phyloP scores from a whole-genome alignment of 2,113 vertebrate species.

The Progne subis region DNA sequence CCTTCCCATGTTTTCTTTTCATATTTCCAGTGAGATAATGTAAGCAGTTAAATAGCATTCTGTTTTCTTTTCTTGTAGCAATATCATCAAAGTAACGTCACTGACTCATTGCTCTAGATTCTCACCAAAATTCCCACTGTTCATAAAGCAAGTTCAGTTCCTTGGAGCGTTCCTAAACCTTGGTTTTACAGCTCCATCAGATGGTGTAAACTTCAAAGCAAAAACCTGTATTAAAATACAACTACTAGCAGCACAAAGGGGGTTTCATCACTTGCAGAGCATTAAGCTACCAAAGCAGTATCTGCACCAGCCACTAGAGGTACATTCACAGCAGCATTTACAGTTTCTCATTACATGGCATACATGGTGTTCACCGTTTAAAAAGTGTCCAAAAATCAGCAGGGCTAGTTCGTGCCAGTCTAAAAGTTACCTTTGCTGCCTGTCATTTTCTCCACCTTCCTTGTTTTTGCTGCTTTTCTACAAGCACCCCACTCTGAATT shows the following conservation, averaged over 20 bases:
- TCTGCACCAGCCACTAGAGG: neutral
- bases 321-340: neutral
- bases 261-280: neutral
- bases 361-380: neutral
- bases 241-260: neutral
- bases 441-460: neutral
- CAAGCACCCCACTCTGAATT: neutral
- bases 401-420: neutral
- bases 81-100: neutral
- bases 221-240: neutral
- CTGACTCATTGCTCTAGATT: neutral
- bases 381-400: neutral
- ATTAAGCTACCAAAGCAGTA: neutral
- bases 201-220: neutral
- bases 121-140: neutral
- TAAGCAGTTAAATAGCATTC: neutral
- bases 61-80: constrained; percentile 10
- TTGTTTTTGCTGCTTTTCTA: neutral
- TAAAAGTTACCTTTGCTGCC: neutral
- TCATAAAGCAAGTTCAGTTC: neutral
- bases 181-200: neutral
- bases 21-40: neutral
- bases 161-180: neutral
- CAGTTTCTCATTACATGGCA: neutral
- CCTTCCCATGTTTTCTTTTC: neutral